Percentiles rank a stretch among this genome's conserved stretches.
Conservation (phyloP, 2,113 vertebrate species). For the Osmerus mordax region DNA sequence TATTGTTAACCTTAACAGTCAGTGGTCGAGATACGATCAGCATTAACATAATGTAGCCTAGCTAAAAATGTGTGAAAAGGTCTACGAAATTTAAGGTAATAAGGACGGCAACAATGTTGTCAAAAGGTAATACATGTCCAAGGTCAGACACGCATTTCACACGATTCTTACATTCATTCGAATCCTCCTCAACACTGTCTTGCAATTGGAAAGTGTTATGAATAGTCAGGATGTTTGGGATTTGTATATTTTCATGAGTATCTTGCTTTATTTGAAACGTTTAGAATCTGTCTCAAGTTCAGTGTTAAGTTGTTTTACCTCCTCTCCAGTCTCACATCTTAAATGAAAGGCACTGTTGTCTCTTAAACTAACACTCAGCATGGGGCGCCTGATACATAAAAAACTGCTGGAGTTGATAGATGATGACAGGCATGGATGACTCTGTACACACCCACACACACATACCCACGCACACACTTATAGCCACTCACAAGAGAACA, state of each 20-base stretch:
- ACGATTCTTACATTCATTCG: not conserved
- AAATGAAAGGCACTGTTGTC: not conserved
- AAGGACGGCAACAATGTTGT: not conserved
- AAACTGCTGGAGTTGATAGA: not conserved
- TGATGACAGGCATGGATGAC: slow-evolving; percentile 3
- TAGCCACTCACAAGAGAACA: not conserved
- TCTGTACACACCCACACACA: not conserved
- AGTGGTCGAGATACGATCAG: not conserved
- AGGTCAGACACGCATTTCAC: not conserved
- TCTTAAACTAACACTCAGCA: slow-evolving; percentile 4
- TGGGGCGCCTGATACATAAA: not conserved
- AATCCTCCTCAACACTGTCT: not conserved
- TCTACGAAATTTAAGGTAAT: not conserved
- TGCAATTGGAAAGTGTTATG: not conserved
- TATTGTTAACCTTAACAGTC: not conserved
- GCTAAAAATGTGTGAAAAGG: not conserved
- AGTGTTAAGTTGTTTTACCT: not conserved
- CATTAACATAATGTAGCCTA: not conserved
- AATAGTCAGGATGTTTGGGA: not conserved
- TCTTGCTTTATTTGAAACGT: not conserved
- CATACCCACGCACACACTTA: not conserved
- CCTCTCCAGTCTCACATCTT: too few relatives aligned
- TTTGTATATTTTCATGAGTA: not conserved
- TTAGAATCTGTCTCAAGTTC: not conserved
- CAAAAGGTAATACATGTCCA: not conserved